A percentile compares a stretch with the other conserved stretches of the same genome.
Evolutionary conservation across 2,888 invertebrate genomes (phyloP).

Genomic region (Coenonympha arcania): DNA sequence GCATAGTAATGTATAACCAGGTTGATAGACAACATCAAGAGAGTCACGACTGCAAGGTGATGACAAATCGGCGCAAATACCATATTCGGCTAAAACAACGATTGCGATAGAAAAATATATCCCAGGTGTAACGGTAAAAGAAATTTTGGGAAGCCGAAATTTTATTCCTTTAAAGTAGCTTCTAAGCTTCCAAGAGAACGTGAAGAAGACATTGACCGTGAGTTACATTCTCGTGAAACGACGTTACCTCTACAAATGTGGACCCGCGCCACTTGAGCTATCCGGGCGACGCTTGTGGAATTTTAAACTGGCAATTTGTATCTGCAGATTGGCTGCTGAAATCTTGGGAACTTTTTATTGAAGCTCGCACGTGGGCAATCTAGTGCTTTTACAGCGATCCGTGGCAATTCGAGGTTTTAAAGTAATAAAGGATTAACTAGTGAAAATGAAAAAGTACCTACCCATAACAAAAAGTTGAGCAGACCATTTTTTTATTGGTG

Average conservation of each 20-base stretch:
- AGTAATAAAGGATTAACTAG: background rate
- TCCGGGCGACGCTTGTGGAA: constrained; percentile 35
- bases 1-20: too few relatives aligned
- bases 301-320: constrained; percentile 35
- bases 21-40: too few relatives aligned
- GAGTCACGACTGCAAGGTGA: too few relatives aligned
- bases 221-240: constrained; percentile 11
- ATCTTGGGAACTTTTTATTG: constrained; percentile 22
- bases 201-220: background rate
- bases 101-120: too few relatives aligned
- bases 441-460: too few relatives aligned
- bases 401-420: background rate
- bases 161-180: too few relatives aligned
- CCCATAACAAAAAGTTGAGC: too few relatives aligned
- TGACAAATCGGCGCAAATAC: too few relatives aligned
- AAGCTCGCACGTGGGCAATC: constrained; percentile 20
- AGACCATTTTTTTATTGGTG: too few relatives aligned
- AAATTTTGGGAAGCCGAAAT: background rate
- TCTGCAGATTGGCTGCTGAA: constrained; percentile 25
- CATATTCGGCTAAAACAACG: too few relatives aligned
- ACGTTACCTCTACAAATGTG: constrained; percentile 12
- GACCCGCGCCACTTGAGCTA: constrained; percentile 11
- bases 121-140: too few relatives aligned
- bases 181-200: too few relatives aligned
- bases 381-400: constrained; percentile 5